Evolutionary conservation across 2,888 invertebrate species (phyloP).

Genomic region (Micoletzkya japonica): DNA sequence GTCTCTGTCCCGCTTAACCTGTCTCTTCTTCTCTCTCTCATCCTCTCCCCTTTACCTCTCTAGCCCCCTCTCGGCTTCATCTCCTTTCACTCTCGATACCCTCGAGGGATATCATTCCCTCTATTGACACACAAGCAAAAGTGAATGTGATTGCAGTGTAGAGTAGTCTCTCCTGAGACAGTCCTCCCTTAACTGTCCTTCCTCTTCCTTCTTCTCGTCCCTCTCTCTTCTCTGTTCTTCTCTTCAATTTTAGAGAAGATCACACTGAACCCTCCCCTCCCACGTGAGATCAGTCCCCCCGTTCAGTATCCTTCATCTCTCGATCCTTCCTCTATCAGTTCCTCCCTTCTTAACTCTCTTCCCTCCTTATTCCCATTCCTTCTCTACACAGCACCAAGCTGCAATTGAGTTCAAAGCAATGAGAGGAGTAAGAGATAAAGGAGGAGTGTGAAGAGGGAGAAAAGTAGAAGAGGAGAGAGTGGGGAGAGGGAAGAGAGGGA

Average conservation of each 20-base stretch:
- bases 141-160: background rate
- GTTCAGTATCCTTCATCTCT: constrained; percentile 1
- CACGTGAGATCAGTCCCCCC: constrained; percentile 1
- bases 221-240: background rate
- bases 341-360: constrained; percentile 8
- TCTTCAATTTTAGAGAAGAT: constrained; percentile 1
- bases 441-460: background rate
- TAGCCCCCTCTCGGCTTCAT: background rate
- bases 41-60: background rate
- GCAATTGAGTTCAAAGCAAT: constrained; percentile 8
- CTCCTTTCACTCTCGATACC: background rate
- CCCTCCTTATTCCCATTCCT: constrained; percentile 7
- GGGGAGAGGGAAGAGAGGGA: constrained; percentile 1
- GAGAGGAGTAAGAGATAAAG: background rate
- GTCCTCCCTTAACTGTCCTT: background rate
- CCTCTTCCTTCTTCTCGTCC: background rate
- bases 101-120: constrained; percentile 7
- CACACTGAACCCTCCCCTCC: background rate
- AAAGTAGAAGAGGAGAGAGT: constrained; percentile 1
- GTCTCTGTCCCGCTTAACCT: constrained; percentile 23
- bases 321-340: background rate
- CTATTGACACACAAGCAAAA: background rate
- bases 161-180: background rate
- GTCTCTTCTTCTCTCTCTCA: background rate
- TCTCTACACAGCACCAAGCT: background rate